A percentile compares a stretch with the other conserved stretches of the same genome.
Conservation (phyloP, 2,113 vertebrate species). For the Pyxicephalus adspersus region DNA sequence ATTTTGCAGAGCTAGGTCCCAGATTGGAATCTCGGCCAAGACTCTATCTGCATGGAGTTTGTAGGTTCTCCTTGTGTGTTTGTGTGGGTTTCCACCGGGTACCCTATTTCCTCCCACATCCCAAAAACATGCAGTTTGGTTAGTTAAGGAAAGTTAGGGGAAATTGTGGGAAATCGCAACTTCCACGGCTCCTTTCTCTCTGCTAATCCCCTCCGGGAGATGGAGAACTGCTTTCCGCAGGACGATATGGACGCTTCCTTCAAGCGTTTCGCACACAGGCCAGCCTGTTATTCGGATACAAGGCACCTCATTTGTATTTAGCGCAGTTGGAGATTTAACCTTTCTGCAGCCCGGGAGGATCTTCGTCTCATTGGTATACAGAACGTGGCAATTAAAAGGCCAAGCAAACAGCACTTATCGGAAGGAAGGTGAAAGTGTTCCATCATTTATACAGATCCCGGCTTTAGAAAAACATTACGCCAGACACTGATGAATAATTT, state of each 20-base stretch:
- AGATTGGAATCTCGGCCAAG: too few relatives aligned
- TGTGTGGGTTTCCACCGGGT: too few relatives aligned
- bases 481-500: constrained; percentile 16
- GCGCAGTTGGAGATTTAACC: neutral
- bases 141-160: neutral
- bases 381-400: constrained; percentile 27
- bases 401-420: constrained; percentile 9
- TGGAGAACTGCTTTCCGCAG: neutral
- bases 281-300: neutral
- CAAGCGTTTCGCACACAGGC: neutral
- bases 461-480: neutral
- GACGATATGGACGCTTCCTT: neutral
- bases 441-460: neutral
- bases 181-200: neutral
- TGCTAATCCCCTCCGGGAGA: neutral
- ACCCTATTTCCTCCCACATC: too few relatives aligned
- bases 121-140: too few relatives aligned
- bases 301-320: constrained; percentile 11
- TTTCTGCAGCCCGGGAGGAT: neutral
- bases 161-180: neutral
- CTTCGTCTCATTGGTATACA: constrained; percentile 2
- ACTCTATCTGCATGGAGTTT: too few relatives aligned
- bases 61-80: too few relatives aligned
- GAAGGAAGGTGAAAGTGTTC: constrained; percentile 5
- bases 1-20: too few relatives aligned